phyloP scores from a whole-genome alignment of 2,113 vertebrate genomes.

The Pseudolaguvia tuberculata region DNA sequence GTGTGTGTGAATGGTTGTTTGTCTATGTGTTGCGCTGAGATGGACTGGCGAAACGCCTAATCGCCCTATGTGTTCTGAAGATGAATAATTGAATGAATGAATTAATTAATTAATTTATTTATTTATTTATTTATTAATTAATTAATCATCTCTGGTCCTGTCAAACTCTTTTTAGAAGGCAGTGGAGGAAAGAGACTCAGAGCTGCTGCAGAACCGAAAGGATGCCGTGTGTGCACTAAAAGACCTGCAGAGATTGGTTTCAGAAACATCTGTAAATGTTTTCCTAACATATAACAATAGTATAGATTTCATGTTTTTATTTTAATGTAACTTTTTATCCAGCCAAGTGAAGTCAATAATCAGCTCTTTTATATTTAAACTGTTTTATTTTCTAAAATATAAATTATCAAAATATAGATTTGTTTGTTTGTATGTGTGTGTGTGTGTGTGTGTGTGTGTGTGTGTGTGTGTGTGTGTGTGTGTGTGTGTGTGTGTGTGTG shows the following conservation, averaged over 20 bases:
- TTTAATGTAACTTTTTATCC: background rate
- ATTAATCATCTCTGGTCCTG: background rate
- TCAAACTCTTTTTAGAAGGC: constrained; percentile 50
- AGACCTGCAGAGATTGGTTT: constrained; percentile 62
- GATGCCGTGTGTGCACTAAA: constrained; percentile 58
- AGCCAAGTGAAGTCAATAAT: background rate
- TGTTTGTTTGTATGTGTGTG: too few species aligned
- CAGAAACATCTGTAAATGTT: constrained; percentile 59
- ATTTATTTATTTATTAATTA: too few species aligned
- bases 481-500: too few species aligned
- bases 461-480: background rate
- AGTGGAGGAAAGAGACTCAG: constrained; percentile 54
- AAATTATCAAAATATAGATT: too few species aligned
- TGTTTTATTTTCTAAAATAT: background rate
- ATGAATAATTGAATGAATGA: too few species aligned
- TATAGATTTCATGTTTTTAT: background rate
- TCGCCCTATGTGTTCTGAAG: too few species aligned
- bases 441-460: too few species aligned
- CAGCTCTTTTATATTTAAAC: background rate
- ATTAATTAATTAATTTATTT: too few species aligned
- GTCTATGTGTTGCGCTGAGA: too few species aligned
- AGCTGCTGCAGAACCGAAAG: constrained; percentile 59
- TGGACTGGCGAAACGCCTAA: too few species aligned
- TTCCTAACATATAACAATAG: background rate
- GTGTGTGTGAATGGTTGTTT: too few species aligned